Evolutionary conservation across 1,140 invertebrate genomes (phyloP), one percentile per base, ranked within the genome.

Genomic region (Drosophila prosaltans): DNA sequence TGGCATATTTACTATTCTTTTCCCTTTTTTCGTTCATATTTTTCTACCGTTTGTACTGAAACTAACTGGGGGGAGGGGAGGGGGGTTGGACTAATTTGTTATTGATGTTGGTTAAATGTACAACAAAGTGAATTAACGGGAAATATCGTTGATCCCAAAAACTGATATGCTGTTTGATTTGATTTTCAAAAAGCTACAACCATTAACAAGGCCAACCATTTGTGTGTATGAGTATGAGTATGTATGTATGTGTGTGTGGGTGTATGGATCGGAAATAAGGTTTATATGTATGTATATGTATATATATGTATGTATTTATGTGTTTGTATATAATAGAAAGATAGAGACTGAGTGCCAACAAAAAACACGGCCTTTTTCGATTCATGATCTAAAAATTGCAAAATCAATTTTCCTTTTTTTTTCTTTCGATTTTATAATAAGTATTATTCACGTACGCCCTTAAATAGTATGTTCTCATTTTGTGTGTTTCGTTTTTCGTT

Each of bases 91-190:
- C 6, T 4, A 58, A 39, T 10, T 16, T 59, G 32, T 39, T 59
- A 16, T 51, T 24, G 45, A 51, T 51, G 45, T 51, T 51, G 26
- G 45, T 7, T 45, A 10, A 10, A 59, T 59, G 32, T 40, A 57
- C 54, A 78, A 58, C 36, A 79, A 88, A 51, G 26, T 51, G 21
- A 51, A 51, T 26, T 51, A 51, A 51, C 21, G 45, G 45, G 45
- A 51, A 51, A 10, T 51, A 51, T 51, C 45, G 45, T 51, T 88
- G 83, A 86, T 86, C 80, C 80, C 82, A 86, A 51, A 51, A 51
- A 86, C 83, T 85, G 83, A 86, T 88, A 86, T 86, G 82, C 81
- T 72, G 72, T 85, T 81, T 68, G 79, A 88, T 84, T 51, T 51
- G 45, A 51, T 26, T 51, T 82, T 85, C 75, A 74, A 86, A 74